Evolutionary conservation across 2,797 vertebrate genomes (phyloP), one percentile per base, ranked within the genome.

Genomic region (Epinephelus coioides): DNA sequence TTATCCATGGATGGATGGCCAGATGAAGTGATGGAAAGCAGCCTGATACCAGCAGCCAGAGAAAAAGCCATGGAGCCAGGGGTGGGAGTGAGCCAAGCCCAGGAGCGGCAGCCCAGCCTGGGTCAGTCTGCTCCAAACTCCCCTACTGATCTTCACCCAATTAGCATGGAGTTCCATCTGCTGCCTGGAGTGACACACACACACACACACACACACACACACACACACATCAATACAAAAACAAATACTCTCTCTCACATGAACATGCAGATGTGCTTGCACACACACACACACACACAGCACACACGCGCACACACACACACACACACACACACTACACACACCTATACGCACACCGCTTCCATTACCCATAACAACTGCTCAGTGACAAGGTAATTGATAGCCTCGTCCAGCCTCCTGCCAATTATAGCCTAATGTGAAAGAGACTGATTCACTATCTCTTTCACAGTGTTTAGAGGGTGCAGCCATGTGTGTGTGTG

Each of bases 121-220:
- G 92, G 85, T 89, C 90, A 92, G 85, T 92, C 88, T 78, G 89
- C 82, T 91, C 89, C 91, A 90, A 88, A 69, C 91, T 90, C 80
- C 86, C 79, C 87, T 87, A 91, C 88, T 92, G 85, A 94, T 94
- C 92, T 71, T 80, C 78, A 88, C 67, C 89, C 84, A 92, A 85
- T 94, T 94, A 95, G 87, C 83, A 93, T 91, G 92, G 73, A 88
- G 69, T 80, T 95, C 92, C 92, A 96, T 93, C 93, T 95, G 90
- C 86, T 92, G 86, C 87, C 83, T 85, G 72, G 65, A 81, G 81
- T 86, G 46, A 81, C 79, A 78, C 79, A 78, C 82, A 82, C 27
- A 83, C 79, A 88, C 57, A 53, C 51, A 74, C 34, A 71, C 13
- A 82, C 40, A 79, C 50, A 77, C 50, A 75, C 21, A 74, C 25